Conservation (phyloP, 2,797 vertebrate genomes). For the Pogonophryne albipinna region DNA sequence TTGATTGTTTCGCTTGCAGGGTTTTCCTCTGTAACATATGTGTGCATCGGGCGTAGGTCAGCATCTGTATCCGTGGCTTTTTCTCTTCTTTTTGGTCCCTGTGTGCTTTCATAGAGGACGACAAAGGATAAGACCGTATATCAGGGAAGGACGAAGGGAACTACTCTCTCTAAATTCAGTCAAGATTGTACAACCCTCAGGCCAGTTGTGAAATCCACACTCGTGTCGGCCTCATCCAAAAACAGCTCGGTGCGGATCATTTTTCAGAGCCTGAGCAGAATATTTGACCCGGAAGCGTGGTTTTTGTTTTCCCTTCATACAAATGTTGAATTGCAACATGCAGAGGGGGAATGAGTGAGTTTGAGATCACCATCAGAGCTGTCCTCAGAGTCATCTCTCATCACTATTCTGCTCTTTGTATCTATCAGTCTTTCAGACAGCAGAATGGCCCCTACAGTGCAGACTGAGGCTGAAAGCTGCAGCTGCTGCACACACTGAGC, state of each 20-base stretch:
- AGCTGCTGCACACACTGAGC: conserved; percentile 77
- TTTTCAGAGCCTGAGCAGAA: conserved; percentile 15
- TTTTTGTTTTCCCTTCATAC: conserved; percentile 49
- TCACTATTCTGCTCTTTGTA: conserved; percentile 66
- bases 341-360: conserved; percentile 26
- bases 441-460: conserved; percentile 77
- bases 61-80: conserved; percentile 31
- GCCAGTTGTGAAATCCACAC: conserved; percentile 61
- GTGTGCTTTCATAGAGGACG: conserved; percentile 6
- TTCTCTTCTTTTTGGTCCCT: not conserved
- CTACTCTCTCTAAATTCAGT: conserved; percentile 32
- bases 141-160: conserved; percentile 20
- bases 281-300: conserved; percentile 37
- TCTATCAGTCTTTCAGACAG: conserved; percentile 73
- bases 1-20: conserved; percentile 58
- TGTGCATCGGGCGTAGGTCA: conserved; percentile 36
- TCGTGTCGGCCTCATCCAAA: conserved; percentile 18
- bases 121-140: conserved; percentile 19
- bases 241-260: not conserved
- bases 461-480: conserved; percentile 74
- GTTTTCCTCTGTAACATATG: conserved; percentile 51
- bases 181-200: conserved; percentile 47
- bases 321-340: conserved; percentile 40
- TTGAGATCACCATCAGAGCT: conserved; percentile 52
- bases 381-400: conserved; percentile 58